These are phyloP conservation scores for Actinemys pallida DNA, from an alignment of 2,113 vertebrate genomes.

Conservation along the genomic window DNA sequence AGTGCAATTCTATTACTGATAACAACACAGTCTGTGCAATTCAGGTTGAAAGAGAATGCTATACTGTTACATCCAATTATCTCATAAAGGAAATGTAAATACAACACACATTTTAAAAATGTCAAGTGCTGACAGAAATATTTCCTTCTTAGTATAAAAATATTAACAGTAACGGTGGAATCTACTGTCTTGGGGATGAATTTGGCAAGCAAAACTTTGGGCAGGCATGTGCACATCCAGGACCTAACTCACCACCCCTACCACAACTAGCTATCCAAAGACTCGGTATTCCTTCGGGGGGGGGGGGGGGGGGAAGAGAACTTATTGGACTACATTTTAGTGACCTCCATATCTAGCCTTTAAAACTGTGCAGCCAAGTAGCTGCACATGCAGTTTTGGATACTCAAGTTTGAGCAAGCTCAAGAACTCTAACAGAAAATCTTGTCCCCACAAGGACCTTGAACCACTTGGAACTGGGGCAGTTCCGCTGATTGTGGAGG, in stretches of 20 bases:
- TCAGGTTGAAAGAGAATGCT: slow-evolving; percentile 1
- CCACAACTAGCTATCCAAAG: background rate
- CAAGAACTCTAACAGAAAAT: background rate
- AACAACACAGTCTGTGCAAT: slow-evolving; percentile 27
- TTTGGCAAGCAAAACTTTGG: background rate
- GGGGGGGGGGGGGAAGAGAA: background rate
- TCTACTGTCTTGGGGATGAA: background rate
- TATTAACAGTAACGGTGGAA: background rate
- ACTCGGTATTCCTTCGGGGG: background rate
- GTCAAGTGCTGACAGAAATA: background rate
- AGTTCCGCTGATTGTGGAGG: background rate
- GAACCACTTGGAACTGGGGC: background rate
- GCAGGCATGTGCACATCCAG: background rate
- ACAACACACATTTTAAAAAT: background rate
- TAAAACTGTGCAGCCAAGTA: background rate
- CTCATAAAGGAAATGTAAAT: background rate
- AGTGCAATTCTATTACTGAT: slow-evolving; percentile 29
- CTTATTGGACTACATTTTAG: rapidly evolving
- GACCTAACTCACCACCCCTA: background rate
- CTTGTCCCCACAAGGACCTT: background rate
- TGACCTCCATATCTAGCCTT: rapidly evolving
- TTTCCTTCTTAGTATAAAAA: background rate
- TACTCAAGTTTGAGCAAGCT: background rate
- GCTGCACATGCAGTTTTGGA: background rate
- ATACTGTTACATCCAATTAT: background rate